Base-by-base conservation (phyloP, 2,797 vertebrate species). In the Limosa lapponica region DNA sequence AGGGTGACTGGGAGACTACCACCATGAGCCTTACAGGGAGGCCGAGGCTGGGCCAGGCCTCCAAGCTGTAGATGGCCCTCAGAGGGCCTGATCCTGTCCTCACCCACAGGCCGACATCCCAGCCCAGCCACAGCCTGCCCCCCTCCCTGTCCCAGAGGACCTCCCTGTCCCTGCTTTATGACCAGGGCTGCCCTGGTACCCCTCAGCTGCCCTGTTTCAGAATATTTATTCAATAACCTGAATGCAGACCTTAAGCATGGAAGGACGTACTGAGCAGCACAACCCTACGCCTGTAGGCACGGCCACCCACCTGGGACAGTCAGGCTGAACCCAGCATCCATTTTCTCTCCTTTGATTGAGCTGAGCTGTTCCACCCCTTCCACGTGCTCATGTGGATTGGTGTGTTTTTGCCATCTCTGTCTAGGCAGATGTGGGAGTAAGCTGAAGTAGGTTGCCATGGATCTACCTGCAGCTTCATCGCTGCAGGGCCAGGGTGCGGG, bases 321-420 rank as follows among this genome's bases (percentile, higher is more conserved):
- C 18, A 57, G 16, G 13, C 17, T 3, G 4, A 65, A 18, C 15
- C n/a, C 36, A 36, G 1, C 0, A 4, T 2, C 34, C 13, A 3
- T 0, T 1, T 13, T 62, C 11, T 46, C 32, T 65, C 39, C 41
- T 61, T 87, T 13, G 32, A 20, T 15, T 65, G 54, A 67, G 22
- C 13, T 25, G 32, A 57, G 49, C 19, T 32, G 28, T 43, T 16
- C 65, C 32, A 9, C 16, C 32, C 28, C 18, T 49, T 79, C 10
- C 23, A 8, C 0, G 0, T 1, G 5, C 27, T 51, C 2, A 1
- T 4, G 3, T 3, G 20, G 20, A 73, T 28, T 6, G 1, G 3
- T 0, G 0, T 6, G 5, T 2, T 80, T 73, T 69, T 72, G 34
- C 6, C 20, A 16, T 7, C 46, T 39, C 36, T 3, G 0, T 22